Evolutionary conservation across 1,140 invertebrate species (phyloP).

Genomic region (Drosophila trapezifrons): DNA sequence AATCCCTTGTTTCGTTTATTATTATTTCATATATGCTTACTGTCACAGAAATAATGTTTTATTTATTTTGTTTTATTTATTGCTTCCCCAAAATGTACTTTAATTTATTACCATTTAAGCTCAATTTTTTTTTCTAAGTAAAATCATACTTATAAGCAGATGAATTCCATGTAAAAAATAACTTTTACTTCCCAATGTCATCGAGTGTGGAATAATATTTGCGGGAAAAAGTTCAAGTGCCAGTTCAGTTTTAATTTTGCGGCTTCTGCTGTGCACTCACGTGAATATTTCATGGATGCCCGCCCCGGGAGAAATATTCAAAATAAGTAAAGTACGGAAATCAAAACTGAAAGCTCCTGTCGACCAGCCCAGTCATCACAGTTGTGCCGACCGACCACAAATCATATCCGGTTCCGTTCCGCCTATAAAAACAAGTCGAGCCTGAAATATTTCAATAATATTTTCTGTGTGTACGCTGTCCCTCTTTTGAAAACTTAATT

Average conservation of each 20-base stretch:
- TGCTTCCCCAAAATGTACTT: no score
- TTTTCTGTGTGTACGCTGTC: slow-evolving; percentile 20
- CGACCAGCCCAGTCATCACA: slow-evolving; percentile 11
- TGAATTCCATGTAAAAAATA: not conserved
- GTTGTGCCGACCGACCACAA: slow-evolving; percentile 10
- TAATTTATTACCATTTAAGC: no score
- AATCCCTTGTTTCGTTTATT: no score
- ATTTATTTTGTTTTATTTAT: no score
- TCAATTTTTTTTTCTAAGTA: not conserved
- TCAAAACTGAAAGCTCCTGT: slow-evolving; percentile 54
- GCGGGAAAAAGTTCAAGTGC: slow-evolving; percentile 23
- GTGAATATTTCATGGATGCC: slow-evolving; percentile 58
- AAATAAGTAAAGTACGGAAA: slow-evolving; percentile 45
- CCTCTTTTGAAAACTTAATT: slow-evolving; percentile 24
- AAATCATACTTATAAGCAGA: not conserved
- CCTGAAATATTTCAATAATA: slow-evolving; percentile 55
- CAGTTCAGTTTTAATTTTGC: slow-evolving; percentile 40
- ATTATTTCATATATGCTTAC: no score
- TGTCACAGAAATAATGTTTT: no score
- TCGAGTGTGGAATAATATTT: slow-evolving; percentile 14
- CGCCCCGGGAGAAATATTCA: slow-evolving; percentile 1
- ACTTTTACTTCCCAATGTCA: slow-evolving; percentile 5
- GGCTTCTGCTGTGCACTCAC: slow-evolving; percentile 41
- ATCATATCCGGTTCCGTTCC: slow-evolving; percentile 71
- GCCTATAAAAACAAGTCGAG: slow-evolving; percentile 62